phyloP scores from a whole-genome alignment of 2,113 vertebrate genomes.

The Vulpes lagopus region DNA sequence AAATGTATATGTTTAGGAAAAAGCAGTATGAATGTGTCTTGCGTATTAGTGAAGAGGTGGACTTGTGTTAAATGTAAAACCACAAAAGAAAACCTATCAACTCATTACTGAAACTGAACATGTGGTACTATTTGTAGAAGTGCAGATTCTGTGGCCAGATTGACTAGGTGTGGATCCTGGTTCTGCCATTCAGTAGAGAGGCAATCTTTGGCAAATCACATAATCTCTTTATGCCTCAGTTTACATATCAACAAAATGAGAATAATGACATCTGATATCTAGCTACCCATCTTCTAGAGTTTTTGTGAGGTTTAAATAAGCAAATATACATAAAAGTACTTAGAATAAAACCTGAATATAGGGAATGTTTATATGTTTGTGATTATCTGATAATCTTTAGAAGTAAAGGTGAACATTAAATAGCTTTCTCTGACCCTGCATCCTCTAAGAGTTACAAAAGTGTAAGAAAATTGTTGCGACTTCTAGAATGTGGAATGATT shows the following conservation, averaged over 20 bases:
- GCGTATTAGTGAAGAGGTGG: neutral
- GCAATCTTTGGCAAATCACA: neutral
- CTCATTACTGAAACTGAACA: neutral
- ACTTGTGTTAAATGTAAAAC: slow-evolving; percentile 40
- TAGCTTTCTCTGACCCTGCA: neutral
- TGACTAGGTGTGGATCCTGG: neutral
- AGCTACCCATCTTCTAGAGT: neutral
- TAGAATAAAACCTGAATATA: neutral
- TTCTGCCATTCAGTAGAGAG: neutral
- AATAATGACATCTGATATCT: neutral
- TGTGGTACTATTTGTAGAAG: neutral
- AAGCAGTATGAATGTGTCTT: slow-evolving; percentile 11
- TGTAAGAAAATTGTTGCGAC: slow-evolving; percentile 9
- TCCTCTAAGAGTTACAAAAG: slow-evolving; percentile 5
- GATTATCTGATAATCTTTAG: neutral
- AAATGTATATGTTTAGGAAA: neutral
- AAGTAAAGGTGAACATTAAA: slow-evolving; percentile 47
- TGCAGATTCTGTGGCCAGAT: neutral
- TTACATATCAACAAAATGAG: neutral
- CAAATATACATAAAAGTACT: neutral
- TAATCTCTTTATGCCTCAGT: neutral
- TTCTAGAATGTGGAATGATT: slow-evolving; percentile 43
- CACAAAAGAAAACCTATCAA: neutral
- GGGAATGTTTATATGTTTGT: neutral
- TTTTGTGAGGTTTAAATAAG: neutral